phyloP scores from a whole-genome alignment of 2,113 vertebrate species.

The Ceyx melanurus region DNA sequence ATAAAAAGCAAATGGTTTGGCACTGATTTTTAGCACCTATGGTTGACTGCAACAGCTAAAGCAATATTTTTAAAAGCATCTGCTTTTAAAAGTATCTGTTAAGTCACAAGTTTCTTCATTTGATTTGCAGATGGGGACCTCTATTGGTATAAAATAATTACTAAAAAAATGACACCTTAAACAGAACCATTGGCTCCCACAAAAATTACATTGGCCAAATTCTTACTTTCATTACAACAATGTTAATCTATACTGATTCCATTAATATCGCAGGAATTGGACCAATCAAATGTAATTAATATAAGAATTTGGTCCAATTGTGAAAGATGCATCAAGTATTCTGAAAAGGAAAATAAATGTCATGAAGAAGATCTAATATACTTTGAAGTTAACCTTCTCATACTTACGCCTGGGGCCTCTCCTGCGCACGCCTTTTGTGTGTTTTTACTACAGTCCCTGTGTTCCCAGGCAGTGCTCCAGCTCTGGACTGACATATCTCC shows the following conservation, averaged over 20 bases:
- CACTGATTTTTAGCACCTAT: constrained; percentile 16
- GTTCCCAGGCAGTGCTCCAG: constrained; percentile 6
- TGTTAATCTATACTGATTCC: background rate
- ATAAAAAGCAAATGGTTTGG: background rate
- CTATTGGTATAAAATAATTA: constrained; percentile 77
- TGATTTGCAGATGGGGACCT: constrained; percentile 82
- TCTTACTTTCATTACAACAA: background rate
- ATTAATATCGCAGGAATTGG: background rate
- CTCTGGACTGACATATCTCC: constrained; percentile 72
- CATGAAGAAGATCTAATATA: background rate
- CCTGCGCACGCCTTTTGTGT: background rate
- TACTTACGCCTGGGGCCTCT: background rate
- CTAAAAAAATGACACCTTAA: constrained; percentile 6
- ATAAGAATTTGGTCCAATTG: background rate
- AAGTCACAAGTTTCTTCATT: constrained; percentile 55
- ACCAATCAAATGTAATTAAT: background rate
- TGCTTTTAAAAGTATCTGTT: background rate
- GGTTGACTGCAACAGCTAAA: background rate
- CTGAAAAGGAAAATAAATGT: background rate
- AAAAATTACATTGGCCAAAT: background rate
- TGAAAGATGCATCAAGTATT: background rate
- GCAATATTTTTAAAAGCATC: background rate
- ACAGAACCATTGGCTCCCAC: background rate
- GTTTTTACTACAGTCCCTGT: background rate
- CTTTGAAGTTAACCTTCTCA: constrained; percentile 24